Evolutionary conservation across 2,113 vertebrate species (phyloP).

Genomic region (Neoarius graeffei): DNA sequence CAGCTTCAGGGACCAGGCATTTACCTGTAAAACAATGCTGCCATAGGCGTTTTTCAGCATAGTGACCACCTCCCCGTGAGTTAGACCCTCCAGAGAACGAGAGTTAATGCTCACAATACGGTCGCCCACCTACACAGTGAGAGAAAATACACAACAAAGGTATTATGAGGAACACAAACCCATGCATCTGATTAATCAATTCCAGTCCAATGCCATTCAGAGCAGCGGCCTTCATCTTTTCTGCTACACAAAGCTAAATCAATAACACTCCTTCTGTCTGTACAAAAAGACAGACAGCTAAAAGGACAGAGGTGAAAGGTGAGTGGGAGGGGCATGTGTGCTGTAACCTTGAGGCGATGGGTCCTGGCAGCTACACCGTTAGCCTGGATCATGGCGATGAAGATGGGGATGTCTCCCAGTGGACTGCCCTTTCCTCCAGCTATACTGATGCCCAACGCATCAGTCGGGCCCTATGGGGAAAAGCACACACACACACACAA

Average conservation of each 20-base stretch:
- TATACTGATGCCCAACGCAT: conserved; percentile 93
- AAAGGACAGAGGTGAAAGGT: not conserved
- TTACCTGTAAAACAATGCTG: conserved; percentile 88
- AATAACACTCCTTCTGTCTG: conserved; percentile 1
- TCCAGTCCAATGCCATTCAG: conserved; percentile 19
- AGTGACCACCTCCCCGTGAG: conserved; percentile 87
- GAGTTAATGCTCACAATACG: conserved; percentile 92
- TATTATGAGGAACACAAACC: conserved; percentile 12
- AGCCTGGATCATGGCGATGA: conserved; percentile 98
- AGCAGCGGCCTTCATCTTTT: conserved; percentile 13
- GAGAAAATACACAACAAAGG: conserved; percentile 19
- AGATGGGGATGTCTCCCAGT: conserved; percentile 90
- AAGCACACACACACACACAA: not conserved
- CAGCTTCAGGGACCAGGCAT: not conserved
- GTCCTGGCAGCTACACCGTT: conserved; percentile 89
- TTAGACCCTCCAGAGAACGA: conserved; percentile 83
- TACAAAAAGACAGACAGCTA: not conserved
- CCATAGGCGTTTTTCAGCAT: conserved; percentile 91
- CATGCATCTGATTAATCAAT: conserved; percentile 2
- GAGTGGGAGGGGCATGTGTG: not conserved
- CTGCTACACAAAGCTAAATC: conserved; percentile 20
- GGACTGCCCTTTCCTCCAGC: conserved; percentile 94
- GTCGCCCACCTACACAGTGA: conserved; percentile 85
- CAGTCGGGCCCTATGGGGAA: conserved; percentile 76
- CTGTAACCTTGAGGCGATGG: conserved; percentile 82